A percentile compares a stretch with the other conserved stretches of the same genome.
phyloP scores from a whole-genome alignment of 2,888 invertebrate genomes.

The Hydriomena furcata region DNA sequence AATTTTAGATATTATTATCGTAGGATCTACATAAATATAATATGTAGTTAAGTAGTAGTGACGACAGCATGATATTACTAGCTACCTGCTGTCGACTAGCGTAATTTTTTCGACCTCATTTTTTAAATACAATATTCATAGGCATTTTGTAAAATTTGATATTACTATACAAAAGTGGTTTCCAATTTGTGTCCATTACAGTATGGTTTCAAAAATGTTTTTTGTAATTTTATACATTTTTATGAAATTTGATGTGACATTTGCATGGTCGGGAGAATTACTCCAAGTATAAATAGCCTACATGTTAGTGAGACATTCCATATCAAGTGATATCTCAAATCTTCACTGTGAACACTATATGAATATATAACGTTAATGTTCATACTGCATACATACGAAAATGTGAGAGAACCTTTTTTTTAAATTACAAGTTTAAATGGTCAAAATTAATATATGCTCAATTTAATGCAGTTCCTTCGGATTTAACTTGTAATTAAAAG shows the following conservation, averaged over 20 bases:
- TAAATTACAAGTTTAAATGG: conserved; percentile 1
- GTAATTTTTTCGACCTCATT: conserved; percentile 67
- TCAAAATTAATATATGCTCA: conserved; percentile 14
- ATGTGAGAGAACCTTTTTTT: too few species aligned
- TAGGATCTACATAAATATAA: conserved; percentile 53
- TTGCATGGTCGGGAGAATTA: conserved; percentile 63
- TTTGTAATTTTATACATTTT: conserved; percentile 83
- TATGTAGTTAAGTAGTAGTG: conserved; percentile 69
- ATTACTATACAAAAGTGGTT: conserved; percentile 68
- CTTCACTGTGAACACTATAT: conserved; percentile 15
- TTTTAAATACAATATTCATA: conserved; percentile 52
- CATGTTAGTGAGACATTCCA: conserved; percentile 81
- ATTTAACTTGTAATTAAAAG: conserved; percentile 4
- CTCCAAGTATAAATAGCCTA: conserved; percentile 67
- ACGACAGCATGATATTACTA: conserved; percentile 49
- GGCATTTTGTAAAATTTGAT: conserved; percentile 71
- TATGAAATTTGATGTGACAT: conserved; percentile 74
- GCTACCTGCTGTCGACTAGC: conserved; percentile 50
- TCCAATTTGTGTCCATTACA: conserved; percentile 62
- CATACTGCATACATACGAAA: background rate
- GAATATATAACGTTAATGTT: conserved; percentile 8
- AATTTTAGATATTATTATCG: conserved; percentile 61
- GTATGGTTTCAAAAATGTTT: conserved; percentile 71
- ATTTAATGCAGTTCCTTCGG: conserved; percentile 10
- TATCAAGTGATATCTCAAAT: conserved; percentile 62